Evolutionary conservation across 2,888 invertebrate species (phyloP), one percentile per base, ranked within the genome.

Genomic region (Ophion ellenae): DNA sequence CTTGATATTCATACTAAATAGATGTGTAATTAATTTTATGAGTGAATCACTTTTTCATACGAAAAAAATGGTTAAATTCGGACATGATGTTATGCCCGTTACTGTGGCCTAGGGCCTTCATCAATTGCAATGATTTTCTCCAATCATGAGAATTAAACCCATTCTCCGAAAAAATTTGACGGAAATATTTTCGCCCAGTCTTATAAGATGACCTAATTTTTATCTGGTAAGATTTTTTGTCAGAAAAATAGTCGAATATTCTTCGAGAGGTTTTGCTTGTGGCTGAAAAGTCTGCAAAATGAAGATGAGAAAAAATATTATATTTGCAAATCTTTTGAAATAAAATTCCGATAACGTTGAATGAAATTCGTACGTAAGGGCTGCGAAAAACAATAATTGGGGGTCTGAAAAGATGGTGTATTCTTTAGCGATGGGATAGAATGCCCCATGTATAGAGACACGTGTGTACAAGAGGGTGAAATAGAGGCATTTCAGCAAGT

Each of bases 401-500:
- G 9, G 40, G 4, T 53, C 14, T 57, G 32, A 36, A 24, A 36
- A n/a, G 24, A 59, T 2, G 14, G 14, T 61, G 61, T 24, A 57
- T 75, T 24, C 32, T 36, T n/a, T 53, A 20, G 36, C 36, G 24
- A 45, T 64, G 17, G 20, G 2, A 45, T 47, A 20, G 45, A 63
- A 53, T 36, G 53, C 11, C 47, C 53, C 66, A 36, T 66, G 66
- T n/a, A n/a, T 57, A 9, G 11, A 7, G 11, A 24, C 6, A 57
- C 40, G 57, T 17, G 57, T 66, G 76, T 11, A 66, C 24, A 3
- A 20, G 57, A 66, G 40, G 67, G 63, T n/a, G 47, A 70, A 77
- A 85, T 76, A 75, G 84, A 73, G 66, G 83, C 84, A 86, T 80
- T 87, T 84, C 79, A 80, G 83, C 75, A 80, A 78, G 77, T 75